A percentile compares a stretch with the other conserved stretches of the same genome.
Evolutionary conservation across 1,140 invertebrate genomes (phyloP).

Genomic region (Asobara japonica): DNA sequence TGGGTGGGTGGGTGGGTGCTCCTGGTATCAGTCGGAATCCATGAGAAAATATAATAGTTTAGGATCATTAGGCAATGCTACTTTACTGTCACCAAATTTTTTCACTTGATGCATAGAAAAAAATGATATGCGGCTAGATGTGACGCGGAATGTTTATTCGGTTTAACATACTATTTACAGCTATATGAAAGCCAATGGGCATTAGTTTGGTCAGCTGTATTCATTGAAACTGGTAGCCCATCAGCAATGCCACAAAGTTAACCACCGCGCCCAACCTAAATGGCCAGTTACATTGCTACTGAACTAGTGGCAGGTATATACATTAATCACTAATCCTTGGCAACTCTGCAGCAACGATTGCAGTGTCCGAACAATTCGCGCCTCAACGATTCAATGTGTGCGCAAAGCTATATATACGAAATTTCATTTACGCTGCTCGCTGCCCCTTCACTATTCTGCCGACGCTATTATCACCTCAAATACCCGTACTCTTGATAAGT

Average conservation of each 20-base stretch:
- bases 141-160: not conserved
- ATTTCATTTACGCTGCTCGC: not conserved
- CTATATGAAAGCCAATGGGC: constrained; percentile 4
- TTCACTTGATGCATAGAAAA: no score
- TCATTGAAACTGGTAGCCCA: constrained; percentile 13
- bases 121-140: no score
- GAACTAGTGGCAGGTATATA: not conserved
- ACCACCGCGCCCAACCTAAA: constrained; percentile 1
- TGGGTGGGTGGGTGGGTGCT: no score
- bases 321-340: constrained; percentile 15
- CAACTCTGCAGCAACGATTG: constrained; percentile 14
- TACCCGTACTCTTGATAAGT: not conserved
- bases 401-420: not conserved
- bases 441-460: not conserved
- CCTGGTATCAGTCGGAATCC: no score
- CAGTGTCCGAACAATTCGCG: constrained; percentile 16
- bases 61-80: no score
- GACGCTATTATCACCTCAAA: not conserved
- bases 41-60: no score
- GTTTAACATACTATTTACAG: not conserved
- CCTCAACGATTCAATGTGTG: not conserved
- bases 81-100: no score
- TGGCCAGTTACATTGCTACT: constrained; percentile 15
- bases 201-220: constrained; percentile 8
- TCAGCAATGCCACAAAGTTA: constrained; percentile 16